phyloP scores from a whole-genome alignment of 92 coral and sea anemone species.

The Epizoanthus scotinus region DNA sequence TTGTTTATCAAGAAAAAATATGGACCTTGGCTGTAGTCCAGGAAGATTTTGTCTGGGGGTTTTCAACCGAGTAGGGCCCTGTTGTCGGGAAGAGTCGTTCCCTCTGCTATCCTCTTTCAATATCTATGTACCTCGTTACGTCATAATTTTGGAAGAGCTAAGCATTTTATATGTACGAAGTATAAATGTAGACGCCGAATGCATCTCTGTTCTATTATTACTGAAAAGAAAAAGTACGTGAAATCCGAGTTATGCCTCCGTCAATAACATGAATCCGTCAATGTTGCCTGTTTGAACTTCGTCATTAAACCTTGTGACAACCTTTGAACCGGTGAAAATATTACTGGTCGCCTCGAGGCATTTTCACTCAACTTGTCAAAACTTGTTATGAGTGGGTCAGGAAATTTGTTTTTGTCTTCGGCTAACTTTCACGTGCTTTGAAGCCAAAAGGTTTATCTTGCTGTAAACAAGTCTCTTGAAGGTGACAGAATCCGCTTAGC shows the following conservation, averaged over 20 bases:
- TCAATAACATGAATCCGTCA: not conserved
- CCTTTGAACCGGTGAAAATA: not conserved
- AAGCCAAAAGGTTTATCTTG: not conserved
- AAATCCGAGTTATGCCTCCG: not conserved
- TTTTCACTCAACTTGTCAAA: not conserved
- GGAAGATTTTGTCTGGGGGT: slow-evolving; percentile 5
- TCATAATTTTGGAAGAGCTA: not conserved
- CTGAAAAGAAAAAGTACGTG: not conserved
- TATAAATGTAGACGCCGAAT: not conserved
- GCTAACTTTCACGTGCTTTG: not conserved
- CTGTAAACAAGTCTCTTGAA: slow-evolving; percentile 11
- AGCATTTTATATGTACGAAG: not conserved
- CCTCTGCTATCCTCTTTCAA: not conserved
- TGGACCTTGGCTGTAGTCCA: slow-evolving; percentile 20
- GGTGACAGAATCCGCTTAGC: not conserved
- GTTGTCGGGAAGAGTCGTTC: not conserved
- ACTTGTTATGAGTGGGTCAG: not conserved
- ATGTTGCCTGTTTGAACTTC: slow-evolving; percentile 11
- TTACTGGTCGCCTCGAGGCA: slow-evolving; percentile 18
- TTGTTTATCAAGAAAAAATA: not conserved
- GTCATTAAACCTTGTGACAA: slow-evolving; percentile 11
- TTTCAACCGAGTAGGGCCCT: not conserved
- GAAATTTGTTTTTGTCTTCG: not conserved
- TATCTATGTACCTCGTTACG: not conserved
- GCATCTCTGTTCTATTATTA: not conserved